phyloP scores from a whole-genome alignment of 2,113 vertebrate genomes.

The Rana temporaria region DNA sequence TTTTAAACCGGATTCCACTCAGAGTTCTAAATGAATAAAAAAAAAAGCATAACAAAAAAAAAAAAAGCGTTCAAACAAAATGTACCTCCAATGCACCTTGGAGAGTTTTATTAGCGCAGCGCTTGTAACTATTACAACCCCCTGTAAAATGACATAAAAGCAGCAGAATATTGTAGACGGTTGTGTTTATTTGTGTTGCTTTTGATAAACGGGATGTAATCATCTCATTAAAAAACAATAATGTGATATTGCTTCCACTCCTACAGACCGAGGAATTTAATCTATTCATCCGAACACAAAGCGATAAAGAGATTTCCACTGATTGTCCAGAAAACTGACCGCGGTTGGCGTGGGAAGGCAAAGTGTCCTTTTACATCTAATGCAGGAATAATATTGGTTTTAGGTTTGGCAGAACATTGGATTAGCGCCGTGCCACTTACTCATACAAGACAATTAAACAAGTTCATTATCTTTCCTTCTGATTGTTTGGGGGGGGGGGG shows the following conservation, averaged over 20 bases:
- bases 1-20: too few species aligned
- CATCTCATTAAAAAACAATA: constrained; percentile 37
- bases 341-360: not conserved
- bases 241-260: constrained; percentile 10
- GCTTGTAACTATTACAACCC: not conserved
- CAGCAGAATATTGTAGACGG: not conserved
- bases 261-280: not conserved
- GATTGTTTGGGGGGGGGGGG: too few species aligned
- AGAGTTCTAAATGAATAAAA: not conserved
- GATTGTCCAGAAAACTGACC: not conserved
- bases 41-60: not conserved
- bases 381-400: constrained; percentile 1
- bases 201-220: constrained; percentile 12
- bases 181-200: constrained; percentile 1
- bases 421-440: not conserved
- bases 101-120: constrained; percentile 5
- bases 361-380: constrained; percentile 18
- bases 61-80: not conserved
- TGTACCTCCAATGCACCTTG: not conserved
- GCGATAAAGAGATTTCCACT: not conserved
- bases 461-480: constrained; percentile 7
- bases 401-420: not conserved
- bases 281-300: not conserved
- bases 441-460: constrained; percentile 21
- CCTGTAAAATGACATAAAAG: not conserved